Percentiles rank a stretch among this genome's conserved stretches.
These are phyloP conservation scores for Sparidentex hasta DNA, from an alignment of 2,797 vertebrate species.

Conservation along the genomic window DNA sequence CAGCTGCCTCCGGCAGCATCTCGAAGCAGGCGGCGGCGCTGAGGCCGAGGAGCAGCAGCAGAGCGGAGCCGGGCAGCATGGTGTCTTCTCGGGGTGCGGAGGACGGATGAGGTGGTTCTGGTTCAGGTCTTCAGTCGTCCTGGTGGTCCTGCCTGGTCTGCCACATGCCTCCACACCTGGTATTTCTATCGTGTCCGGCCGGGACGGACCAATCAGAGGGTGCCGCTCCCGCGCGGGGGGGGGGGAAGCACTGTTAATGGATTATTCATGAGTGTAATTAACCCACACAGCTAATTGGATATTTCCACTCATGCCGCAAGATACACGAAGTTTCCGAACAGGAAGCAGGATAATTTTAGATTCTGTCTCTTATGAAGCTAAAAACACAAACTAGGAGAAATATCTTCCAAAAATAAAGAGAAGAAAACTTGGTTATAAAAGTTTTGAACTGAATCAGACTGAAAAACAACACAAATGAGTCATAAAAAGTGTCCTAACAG, in stretches of 20 bases:
- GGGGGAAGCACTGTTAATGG: slow-evolving; percentile 37
- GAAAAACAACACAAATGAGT: too few relatives aligned
- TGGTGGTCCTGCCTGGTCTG: neutral
- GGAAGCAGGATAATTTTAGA: slow-evolving; percentile 16
- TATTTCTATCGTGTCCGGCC: slow-evolving; percentile 43
- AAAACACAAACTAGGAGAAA: neutral
- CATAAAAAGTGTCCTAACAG: too few relatives aligned
- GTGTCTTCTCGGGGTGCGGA: slow-evolving; percentile 6
- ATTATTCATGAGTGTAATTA: slow-evolving; percentile 60
- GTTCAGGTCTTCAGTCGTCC: neutral
- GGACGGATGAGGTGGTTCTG: neutral
- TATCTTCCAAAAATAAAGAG: too few relatives aligned
- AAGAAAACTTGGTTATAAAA: too few relatives aligned
- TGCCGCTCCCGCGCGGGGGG: slow-evolving; percentile 1
- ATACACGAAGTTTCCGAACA: slow-evolving; percentile 40
- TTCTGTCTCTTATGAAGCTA: neutral
- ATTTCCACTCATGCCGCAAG: slow-evolving; percentile 52
- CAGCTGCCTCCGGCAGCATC: slow-evolving; percentile 67
- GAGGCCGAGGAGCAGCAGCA: slow-evolving; percentile 69
- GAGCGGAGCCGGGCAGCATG: slow-evolving; percentile 70
- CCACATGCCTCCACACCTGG: neutral
- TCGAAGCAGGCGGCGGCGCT: slow-evolving; percentile 63
- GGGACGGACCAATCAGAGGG: slow-evolving; percentile 59
- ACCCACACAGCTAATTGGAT: slow-evolving; percentile 50
- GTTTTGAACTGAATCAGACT: neutral